Evolutionary conservation across 2,888 invertebrate species (phyloP).

Genomic region (Cantharis rustica): DNA sequence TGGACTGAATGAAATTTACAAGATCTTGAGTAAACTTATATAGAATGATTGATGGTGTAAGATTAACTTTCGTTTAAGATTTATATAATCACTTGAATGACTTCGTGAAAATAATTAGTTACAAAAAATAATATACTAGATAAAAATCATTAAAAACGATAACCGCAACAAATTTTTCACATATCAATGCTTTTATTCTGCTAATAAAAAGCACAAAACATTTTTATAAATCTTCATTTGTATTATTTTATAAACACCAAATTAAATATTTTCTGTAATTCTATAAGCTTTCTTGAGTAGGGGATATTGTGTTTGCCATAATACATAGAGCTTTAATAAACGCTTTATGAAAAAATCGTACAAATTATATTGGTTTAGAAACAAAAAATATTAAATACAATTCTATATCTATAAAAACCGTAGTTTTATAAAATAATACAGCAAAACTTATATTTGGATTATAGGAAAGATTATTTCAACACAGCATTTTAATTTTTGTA

Average conservation of each 20-base stretch:
- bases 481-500: no score
- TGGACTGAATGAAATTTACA: conserved; percentile 35
- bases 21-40: conserved; percentile 30
- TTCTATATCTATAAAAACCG: no score
- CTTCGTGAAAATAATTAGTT: background rate
- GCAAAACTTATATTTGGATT: no score
- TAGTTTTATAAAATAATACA: no score
- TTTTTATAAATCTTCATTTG: no score
- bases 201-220: background rate
- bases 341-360: no score
- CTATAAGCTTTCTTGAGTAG: background rate
- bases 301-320: no score
- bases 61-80: conserved; percentile 15
- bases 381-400: no score
- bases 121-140: background rate
- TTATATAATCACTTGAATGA: conserved; percentile 7
- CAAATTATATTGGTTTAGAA: no score
- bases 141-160: background rate
- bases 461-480: no score
- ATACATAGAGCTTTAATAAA: no score
- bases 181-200: background rate
- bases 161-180: background rate
- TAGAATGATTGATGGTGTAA: conserved; percentile 30
- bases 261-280: background rate
- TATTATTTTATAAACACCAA: background rate